These are phyloP conservation scores for Mixornis gularis DNA, from an alignment of 2,113 vertebrate genomes.

Conservation along the genomic window DNA sequence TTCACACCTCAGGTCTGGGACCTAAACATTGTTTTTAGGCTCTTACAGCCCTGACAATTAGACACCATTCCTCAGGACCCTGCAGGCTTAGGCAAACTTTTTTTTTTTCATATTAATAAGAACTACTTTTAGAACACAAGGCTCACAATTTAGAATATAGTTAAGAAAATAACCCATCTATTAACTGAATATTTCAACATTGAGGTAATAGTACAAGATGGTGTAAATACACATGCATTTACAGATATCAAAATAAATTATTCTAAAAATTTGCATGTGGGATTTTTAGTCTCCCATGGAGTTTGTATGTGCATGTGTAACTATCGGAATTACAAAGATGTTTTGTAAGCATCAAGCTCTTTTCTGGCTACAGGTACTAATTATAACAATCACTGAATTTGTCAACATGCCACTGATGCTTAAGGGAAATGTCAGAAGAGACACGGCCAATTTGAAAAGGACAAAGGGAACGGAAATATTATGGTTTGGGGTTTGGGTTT, in stretches of 20 bases:
- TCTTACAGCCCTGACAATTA: neutral
- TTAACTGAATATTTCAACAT: neutral
- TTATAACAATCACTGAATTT: neutral
- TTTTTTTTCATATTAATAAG: neutral
- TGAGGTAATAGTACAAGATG: neutral
- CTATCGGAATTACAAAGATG: neutral
- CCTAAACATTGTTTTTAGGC: neutral
- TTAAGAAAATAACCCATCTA: neutral
- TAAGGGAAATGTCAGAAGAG: neutral
- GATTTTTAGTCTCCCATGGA: neutral
- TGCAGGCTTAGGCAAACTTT: neutral
- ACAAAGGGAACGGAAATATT: neutral
- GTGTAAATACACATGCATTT: neutral
- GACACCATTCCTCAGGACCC: neutral
- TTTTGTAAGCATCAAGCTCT: neutral
- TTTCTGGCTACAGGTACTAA: neutral
- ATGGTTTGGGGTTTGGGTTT: neutral
- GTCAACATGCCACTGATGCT: neutral
- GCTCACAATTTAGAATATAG: neutral
- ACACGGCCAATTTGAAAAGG: neutral
- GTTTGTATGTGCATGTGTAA: neutral
- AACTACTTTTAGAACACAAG: neutral
- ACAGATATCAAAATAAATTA: neutral
- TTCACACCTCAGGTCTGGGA: slow-evolving; percentile 1
- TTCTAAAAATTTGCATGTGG: neutral